These are phyloP conservation scores for Magallana angulata DNA, from an alignment of 1,140 invertebrate genomes.

Conservation along the genomic window DNA sequence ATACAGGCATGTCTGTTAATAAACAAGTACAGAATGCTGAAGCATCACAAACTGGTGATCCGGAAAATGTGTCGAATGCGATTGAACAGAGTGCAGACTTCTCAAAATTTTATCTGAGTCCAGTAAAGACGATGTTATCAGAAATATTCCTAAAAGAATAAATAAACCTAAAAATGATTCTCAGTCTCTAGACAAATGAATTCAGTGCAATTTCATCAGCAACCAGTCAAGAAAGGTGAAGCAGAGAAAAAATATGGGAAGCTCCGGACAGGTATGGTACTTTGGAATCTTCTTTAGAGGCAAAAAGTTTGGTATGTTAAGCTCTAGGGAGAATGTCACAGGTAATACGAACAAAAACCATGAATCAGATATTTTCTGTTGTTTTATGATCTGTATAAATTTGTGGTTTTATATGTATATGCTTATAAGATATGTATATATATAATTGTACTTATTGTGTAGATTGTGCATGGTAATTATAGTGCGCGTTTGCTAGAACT, in stretches of 20 bases:
- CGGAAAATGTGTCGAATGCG: too few species aligned
- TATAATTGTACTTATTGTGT: too few species aligned
- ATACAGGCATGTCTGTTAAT: not conserved
- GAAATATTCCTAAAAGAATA: not conserved
- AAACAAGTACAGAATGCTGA: not conserved
- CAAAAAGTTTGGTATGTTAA: not conserved
- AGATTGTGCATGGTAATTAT: too few species aligned
- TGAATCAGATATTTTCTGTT: not conserved
- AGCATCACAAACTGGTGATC: not conserved
- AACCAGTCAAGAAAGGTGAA: too few species aligned
- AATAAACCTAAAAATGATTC: not conserved
- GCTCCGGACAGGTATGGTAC: not conserved
- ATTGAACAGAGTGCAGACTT: too few species aligned
- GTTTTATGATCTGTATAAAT: not conserved
- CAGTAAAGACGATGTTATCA: not conserved
- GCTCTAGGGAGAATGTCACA: not conserved
- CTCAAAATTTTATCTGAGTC: not conserved
- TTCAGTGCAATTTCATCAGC: too few species aligned
- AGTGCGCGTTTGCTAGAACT: too few species aligned
- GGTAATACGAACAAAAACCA: not conserved
- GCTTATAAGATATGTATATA: not conserved
- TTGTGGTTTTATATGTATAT: not conserved
- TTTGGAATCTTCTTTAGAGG: not conserved
- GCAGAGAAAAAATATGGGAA: not conserved
- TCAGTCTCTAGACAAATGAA: not conserved